Evolutionary conservation across 2,888 invertebrate genomes (phyloP), one percentile per base, ranked within the genome.

Genomic region (Sturmia bella): DNA sequence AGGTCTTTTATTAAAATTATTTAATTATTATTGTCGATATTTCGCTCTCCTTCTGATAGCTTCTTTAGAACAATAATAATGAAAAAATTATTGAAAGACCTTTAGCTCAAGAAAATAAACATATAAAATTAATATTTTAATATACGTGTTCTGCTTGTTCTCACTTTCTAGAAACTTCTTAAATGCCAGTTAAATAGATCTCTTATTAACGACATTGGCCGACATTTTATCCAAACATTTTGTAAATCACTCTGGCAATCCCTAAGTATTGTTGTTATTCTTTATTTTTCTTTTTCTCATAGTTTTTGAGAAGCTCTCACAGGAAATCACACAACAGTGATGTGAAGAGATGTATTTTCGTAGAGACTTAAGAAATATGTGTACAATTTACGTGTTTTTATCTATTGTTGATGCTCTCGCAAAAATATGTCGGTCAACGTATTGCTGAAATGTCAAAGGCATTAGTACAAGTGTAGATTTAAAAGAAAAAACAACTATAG

Each of bases 381-480:
- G 54, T 52, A 66, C 69, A 72, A 69, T 77, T 69, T 61, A 59
- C 39, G 27, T n/a, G n/a, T 73, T 32, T 32, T 32, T 63, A 13
- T 13, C 32, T 68, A 37, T 19, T 27, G 12, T 15, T 21, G 17
- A 45, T 57, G 50, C 54, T 81, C 76, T 76, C 80, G 37, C 50
- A 21, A 63, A 70, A 32, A 82, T 56, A 82, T 75, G 78, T 82
- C 82, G 82, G 82, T 78, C 82, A 82, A 82, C 59, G 78, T 78
- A 75, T 82, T 78, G 82, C 78, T 78, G 82, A 82, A 82, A 82
- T 82, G 82, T 82, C 82, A 82, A 82, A 82, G 82, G 82, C 82
- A 78, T 78, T 75, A 82, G 82, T 82, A 72, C 78, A 78, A 75
- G 82, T 82, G 61, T 66, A 82, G 82, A 78, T 70, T 82, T 78